A percentile compares a stretch with the other conserved stretches of the same genome.
These are phyloP conservation scores for Himalopsyche phryganea DNA, from an alignment of 1,140 invertebrate genomes.

Conservation along the genomic window DNA sequence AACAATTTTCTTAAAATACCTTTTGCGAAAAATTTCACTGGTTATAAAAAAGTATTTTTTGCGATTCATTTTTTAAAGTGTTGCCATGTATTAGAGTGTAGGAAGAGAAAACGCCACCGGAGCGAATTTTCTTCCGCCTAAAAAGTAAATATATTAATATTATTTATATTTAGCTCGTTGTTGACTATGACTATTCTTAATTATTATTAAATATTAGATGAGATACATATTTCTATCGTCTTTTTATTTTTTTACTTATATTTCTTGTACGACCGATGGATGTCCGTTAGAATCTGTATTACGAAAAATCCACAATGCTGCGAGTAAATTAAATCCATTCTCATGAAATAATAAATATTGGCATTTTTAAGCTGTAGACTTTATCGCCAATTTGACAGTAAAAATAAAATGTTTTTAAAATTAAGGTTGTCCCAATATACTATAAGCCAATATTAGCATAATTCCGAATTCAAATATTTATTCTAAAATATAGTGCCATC, in stretches of 20 bases:
- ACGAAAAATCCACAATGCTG: no score
- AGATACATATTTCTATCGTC: neutral
- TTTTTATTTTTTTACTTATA: slow-evolving; percentile 1
- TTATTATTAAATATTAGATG: neutral
- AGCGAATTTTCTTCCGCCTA: neutral
- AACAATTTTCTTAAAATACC: no score
- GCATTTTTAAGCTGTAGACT: no score
- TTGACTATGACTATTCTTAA: neutral
- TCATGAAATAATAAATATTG: no score
- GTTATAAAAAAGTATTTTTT: neutral
- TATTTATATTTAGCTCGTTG: neutral
- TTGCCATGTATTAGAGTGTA: slow-evolving; percentile 19
- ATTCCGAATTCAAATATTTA: no score
- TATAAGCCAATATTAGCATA: no score
- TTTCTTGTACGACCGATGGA: neutral
- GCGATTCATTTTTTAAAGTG: neutral
- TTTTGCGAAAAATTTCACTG: no score
- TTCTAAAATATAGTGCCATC: no score
- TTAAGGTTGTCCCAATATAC: no score
- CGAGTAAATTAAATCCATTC: no score
- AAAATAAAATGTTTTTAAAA: no score
- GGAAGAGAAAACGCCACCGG: neutral
- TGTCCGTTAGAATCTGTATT: neutral
- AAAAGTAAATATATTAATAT: neutral
- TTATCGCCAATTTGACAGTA: no score